Evolutionary conservation across 2,797 vertebrate species (phyloP), one percentile per base, ranked within the genome.

Genomic region (Enoplosus armatus): DNA sequence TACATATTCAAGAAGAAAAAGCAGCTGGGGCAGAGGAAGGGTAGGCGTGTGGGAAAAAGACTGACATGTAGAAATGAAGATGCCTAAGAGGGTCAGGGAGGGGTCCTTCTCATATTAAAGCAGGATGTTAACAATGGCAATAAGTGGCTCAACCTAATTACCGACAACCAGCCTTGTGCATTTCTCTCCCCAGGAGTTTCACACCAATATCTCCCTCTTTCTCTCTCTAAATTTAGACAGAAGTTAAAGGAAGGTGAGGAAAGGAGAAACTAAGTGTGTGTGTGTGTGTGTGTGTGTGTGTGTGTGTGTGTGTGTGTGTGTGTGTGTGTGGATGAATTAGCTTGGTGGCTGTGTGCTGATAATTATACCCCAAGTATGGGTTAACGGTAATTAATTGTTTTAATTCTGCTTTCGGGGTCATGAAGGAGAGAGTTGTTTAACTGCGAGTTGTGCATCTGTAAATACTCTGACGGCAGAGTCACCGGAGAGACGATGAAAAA

Each of bases 91-190:
- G 94, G 94, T 95, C 93, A 92, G 41, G 5, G 64, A 77, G 86
- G 90, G 91, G 84, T 80, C 85, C 77, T 88, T 87, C 88, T 92
- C 90, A 88, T 93, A 94, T 93, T 94, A 95, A 92, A 91, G 87
- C 86, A 86, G 85, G 84, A 90, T 93, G 94, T 94, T 94, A 95
- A 95, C 94, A 94, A 91, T 91, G 85, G 89, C 90, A 75, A 90
- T 87, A 88, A 93, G 92, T 87, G 90, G 90, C 93, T 94, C 94
- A 93, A 89, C 92, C 93, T 95, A 95, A 95, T 95, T 95, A 94
- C 91, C 48, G 89, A 83, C 85, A 79, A 82, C 27, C 74, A 73
- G 79, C 85, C 83, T 73, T 58, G 85, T 86, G 84, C 84, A 60
- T 73, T 72, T 75, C 89, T 88, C 90, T 85, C 89, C 79, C 85